Evolutionary conservation across 2,113 vertebrate genomes (phyloP).

Genomic region (Pantherophis guttatus): DNA sequence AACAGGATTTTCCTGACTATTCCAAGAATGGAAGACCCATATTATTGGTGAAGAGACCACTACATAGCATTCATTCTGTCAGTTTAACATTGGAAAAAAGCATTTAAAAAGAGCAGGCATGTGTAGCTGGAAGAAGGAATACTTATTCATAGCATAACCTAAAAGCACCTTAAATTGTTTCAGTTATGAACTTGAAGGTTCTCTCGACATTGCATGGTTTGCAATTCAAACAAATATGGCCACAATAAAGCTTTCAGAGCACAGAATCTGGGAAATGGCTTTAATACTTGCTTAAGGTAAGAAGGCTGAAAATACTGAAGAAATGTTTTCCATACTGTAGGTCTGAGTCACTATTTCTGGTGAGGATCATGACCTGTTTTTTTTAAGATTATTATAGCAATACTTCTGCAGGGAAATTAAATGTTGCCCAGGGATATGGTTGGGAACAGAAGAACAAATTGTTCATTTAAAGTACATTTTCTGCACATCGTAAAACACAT

Average conservation of each 20-base stretch:
- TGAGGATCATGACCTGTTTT: background rate
- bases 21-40: background rate
- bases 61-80: background rate
- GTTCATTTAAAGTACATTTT: slow-evolving; percentile 49
- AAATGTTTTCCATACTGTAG: background rate
- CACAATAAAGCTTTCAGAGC: background rate
- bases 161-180: background rate
- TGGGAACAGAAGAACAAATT: slow-evolving; percentile 43
- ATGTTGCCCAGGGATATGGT: slow-evolving; percentile 12
- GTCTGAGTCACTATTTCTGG: background rate
- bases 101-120: background rate
- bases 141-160: background rate
- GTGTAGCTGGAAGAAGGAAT: background rate
- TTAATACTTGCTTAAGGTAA: background rate
- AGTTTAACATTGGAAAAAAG: background rate
- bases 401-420: slow-evolving; percentile 25
- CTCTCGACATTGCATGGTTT: slow-evolving; percentile 19
- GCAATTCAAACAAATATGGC: background rate
- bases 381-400: slow-evolving; percentile 2
- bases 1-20: background rate
- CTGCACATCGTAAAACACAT: slow-evolving; percentile 32
- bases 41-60: background rate
- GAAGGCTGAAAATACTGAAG: background rate
- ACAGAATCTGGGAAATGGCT: background rate
- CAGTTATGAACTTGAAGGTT: background rate